phyloP scores from a whole-genome alignment of 2,113 vertebrate genomes.

The Coregonus clupeaformis region DNA sequence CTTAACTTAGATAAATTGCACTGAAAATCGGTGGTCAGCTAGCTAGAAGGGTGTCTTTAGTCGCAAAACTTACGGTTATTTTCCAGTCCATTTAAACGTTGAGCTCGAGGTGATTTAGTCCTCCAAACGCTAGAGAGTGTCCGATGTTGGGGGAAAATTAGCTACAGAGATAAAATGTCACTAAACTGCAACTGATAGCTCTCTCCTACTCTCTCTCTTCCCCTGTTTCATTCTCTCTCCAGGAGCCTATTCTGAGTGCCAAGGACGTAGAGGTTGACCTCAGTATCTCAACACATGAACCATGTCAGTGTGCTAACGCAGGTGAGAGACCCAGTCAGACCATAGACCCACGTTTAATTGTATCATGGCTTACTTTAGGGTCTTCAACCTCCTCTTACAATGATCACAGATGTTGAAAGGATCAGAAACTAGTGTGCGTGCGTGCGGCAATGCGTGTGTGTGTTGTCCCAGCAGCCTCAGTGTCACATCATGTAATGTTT shows the following conservation, averaged over 20 bases:
- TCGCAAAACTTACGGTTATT: too few relatives aligned
- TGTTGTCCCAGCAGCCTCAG: constrained; percentile 60
- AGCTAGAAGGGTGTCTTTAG: too few relatives aligned
- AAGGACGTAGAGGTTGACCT: constrained; percentile 64
- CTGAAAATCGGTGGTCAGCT: too few relatives aligned
- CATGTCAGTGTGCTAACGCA: constrained; percentile 63
- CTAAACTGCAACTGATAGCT: neutral
- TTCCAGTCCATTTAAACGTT: too few relatives aligned
- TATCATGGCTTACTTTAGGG: neutral
- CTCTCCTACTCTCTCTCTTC: neutral
- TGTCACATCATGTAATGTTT: constrained; percentile 73
- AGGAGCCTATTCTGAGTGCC: constrained; percentile 76
- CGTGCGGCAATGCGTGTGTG: neutral
- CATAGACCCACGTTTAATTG: neutral
- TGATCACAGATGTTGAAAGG: neutral
- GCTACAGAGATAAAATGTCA: neutral
- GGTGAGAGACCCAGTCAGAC: constrained; percentile 52
- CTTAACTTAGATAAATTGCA: too few relatives aligned
- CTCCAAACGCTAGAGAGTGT: too few relatives aligned
- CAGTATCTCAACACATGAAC: constrained; percentile 36
- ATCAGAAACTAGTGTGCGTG: neutral
- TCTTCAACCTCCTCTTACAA: too few relatives aligned
- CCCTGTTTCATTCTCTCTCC: neutral
- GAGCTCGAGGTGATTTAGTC: too few relatives aligned
- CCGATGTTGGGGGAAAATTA: too few relatives aligned